Base-by-base conservation (phyloP, 2,888 invertebrate genomes). In the Micoletzkya japonica region DNA sequence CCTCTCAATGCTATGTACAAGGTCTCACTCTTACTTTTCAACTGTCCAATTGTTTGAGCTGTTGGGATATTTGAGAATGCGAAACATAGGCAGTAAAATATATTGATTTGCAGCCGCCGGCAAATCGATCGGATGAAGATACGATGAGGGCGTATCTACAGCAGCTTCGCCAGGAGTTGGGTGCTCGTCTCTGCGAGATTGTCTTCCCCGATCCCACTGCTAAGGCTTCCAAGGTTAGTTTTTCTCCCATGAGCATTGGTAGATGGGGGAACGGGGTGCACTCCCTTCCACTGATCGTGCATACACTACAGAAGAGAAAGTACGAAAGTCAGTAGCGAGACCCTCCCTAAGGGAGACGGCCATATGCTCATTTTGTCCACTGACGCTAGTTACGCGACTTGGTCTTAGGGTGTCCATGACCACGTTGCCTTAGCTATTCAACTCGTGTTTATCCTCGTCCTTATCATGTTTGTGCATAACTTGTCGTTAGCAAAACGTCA, bases 141-240 rank as follows among this genome's bases (percentile, higher is more conserved):
- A 88, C 91, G 57, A 91, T 98, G 92, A 90, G 94, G 77, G 91
- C 92, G 77, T 99, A 97, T 88, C 88, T 98, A 73, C 92, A 92
- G 77, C 98, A 99, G 88, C 86, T 97, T 73, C 89, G 98, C 71
- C 95, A 97, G 87, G 98, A 99, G 88, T 93, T 94, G 36, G 96
- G 97, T 2, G 88, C 90, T 68, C 90, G 98, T 76, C 91, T 99
- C 20, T 91, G 93, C 86, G 95, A 96, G 73, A 93, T 92, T 88
- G 97, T 93, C 2, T 96, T 94, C 87, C 77, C 76, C 7, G 91
- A 91, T 57, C 90, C 91, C 17, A 92, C 92, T 76, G 93, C 94
- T 7, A 95, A 94, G 85, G 95, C 97, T 10, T 94, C 93, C 86
- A 98, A 98, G 86, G 88, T 88, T n/a, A n/a, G n/a, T n/a, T n/a